These are phyloP conservation scores for Rhorus exstirpatorius DNA, from an alignment of 2,888 invertebrate genomes.

Conservation along the genomic window DNA sequence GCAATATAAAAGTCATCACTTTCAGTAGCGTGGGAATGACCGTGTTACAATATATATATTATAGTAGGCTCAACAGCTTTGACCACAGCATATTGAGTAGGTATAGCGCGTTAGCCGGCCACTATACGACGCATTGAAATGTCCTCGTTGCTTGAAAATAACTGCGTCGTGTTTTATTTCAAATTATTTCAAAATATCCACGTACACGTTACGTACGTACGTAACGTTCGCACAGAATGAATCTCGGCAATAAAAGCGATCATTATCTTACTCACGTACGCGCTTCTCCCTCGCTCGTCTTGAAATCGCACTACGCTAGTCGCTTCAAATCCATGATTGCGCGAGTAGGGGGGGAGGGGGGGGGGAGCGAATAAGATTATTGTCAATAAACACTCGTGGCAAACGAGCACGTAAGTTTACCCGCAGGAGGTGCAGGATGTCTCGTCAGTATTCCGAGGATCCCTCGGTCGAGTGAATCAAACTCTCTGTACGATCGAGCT, in stretches of 20 bases:
- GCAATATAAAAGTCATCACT: no score
- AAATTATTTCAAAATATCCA: slow-evolving; percentile 27
- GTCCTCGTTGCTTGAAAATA: slow-evolving; percentile 54
- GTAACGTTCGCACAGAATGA: slow-evolving; percentile 1
- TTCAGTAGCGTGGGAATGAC: no score
- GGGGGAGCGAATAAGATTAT: slow-evolving; percentile 6
- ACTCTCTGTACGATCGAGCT: neutral
- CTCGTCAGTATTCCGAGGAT: slow-evolving; percentile 24
- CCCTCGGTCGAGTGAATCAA: neutral
- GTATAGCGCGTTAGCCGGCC: no score
- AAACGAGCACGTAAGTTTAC: neutral
- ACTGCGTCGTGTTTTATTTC: slow-evolving; percentile 18
- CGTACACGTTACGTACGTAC: neutral
- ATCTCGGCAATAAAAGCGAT: slow-evolving; percentile 36
- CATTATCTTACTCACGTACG: slow-evolving; percentile 60
- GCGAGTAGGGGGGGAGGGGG: slow-evolving; percentile 8
- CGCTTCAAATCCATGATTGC: slow-evolving; percentile 10
- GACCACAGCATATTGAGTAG: no score
- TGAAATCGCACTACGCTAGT: slow-evolving; percentile 6
- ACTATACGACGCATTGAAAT: slow-evolving; percentile 48
- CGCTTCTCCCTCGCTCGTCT: slow-evolving; percentile 40
- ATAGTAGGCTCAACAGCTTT: no score
- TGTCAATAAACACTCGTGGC: neutral
- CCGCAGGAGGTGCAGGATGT: neutral
- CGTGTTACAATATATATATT: no score